Base-by-base conservation (phyloP, 1,140 invertebrate genomes). In the Pararge aegeria region DNA sequence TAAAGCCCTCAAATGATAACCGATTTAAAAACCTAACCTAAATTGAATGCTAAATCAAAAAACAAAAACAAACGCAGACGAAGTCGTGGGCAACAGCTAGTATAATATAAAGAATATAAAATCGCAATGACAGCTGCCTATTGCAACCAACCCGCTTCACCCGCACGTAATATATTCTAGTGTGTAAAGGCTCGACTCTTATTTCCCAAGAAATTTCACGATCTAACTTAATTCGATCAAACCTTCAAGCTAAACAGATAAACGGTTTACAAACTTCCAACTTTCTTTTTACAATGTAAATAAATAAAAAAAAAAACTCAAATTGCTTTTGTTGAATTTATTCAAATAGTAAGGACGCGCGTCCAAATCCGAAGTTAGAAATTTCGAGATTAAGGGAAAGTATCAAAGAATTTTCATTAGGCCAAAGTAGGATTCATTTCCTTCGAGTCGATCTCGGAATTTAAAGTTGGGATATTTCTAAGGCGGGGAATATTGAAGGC, bases 391-490 rank as follows among this genome's bases (percentile, higher is more conserved):
- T 64, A 70, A 58, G 55, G 51, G 34, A 40, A 56, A 54, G 54
- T 59, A 65, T 64, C 60, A 50, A 72, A 72, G 69, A 66, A 72
- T 72, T 68, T 72, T 72, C 69, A 72, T 72, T 68, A 68, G 55
- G 57, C 54, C 55, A 61, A 64, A 72, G 69, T 68, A 61, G 69
- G 65, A 68, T 64, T 68, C 63, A 66, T 69, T 72, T 68, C 63
- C 63, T 64, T 16, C n/a, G 64, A 58, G 52, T 65, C 62, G 55
- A 61, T 61, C 58, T 51, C 29, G 49, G 61, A 62, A 62, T 60
- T 67, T 64, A 59, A 69, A 69, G 55, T 72, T 72, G 16, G 51
- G 18, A 51, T 62, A 68, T 64, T 46, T 67, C 44, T 65, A 60
- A 61, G 57, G 57, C 46, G 38, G 52, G 46, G 44, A 61, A 61